Conservation (phyloP, 2,113 vertebrate species). For the Heterotilapia buettikoferi region DNA sequence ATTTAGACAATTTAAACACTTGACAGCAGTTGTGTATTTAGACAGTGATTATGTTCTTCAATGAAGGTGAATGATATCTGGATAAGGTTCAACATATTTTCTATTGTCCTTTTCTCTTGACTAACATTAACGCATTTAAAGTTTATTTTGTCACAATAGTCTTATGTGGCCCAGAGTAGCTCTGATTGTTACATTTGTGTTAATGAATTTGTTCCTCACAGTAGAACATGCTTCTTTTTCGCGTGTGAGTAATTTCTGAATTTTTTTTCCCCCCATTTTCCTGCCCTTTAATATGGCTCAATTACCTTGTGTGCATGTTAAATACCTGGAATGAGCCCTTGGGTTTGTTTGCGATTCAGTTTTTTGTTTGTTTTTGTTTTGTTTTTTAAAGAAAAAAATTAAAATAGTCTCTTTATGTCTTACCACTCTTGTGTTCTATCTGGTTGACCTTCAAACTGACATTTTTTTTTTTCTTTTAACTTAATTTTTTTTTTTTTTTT, state of each 20-base stretch:
- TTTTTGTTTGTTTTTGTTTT: not conserved
- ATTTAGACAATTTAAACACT: not conserved
- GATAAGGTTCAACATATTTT: not conserved
- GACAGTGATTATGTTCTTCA: not conserved
- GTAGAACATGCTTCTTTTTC: not conserved
- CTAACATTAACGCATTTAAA: not conserved
- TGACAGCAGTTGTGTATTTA: not conserved
- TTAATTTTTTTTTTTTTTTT: no score
- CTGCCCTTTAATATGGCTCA: not conserved
- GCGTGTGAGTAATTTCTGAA: not conserved
- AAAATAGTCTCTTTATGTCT: not conserved
- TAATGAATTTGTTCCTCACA: not conserved
- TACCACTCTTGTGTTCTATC: conserved; percentile 4
- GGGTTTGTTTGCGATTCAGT: not conserved
- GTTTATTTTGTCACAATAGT: not conserved
- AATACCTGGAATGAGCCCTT: conserved; percentile 9
- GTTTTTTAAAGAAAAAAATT: not conserved
- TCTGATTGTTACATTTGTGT: not conserved
- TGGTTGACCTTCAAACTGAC: conserved; percentile 10
- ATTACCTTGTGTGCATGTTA: not conserved
- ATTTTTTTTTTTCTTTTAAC: not conserved
- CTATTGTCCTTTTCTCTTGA: not conserved
- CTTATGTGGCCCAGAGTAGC: not conserved
- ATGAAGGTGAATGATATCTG: not conserved
- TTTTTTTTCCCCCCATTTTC: not conserved